Evolutionary conservation across 2,797 vertebrate species (phyloP), one percentile per base, ranked within the genome.

Genomic region (Trichosurus vulpecula): DNA sequence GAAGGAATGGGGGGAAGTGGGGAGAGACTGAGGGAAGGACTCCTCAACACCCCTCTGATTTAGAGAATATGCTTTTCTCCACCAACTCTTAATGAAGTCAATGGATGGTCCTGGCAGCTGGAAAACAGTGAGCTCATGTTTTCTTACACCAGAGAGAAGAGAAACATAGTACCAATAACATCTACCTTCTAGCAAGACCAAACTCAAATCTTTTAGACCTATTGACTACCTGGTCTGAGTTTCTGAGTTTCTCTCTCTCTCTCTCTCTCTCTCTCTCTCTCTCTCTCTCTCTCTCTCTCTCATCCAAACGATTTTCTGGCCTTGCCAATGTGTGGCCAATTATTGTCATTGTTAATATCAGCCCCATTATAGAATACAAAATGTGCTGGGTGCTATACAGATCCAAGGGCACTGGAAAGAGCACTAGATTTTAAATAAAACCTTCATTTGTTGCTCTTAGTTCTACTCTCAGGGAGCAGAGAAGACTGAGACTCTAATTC

Each of bases 111-210:
- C 41, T 66, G 91, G 61, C 94, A 90, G 47, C 35, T 92, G 93
- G 41, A 94, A 91, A 54, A 57, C 5, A 92, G 30, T 51, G 14
- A 52, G 16, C 52, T 90, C 41, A 13, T 6, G 52, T 61, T 96
- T 89, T 58, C 53, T 94, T 91, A 95, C 55, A 56, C 27, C 47
- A 93, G 54, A 96, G 47, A 3, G 6, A 54, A 90, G 55, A 87
- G 61, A 96, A 31, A 25, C 4, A 27, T 87, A n/a, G 16, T 41
- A 74, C 10, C 58, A 74, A 91, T 52, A 92, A 47, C 92, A 13
- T 31, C n/a, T 56, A 57, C 41, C 91, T 93, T 95, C 10, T 4
- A 96, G 74, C 61, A 81, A 95, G 61, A 56, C 25, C 47, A 91
- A 94, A 56, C 74, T 90, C 31, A 61, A 35, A n/a, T 58, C 16